phyloP scores from a whole-genome alignment of 2,888 invertebrate genomes.

The Caenorhabditis sp. region DNA sequence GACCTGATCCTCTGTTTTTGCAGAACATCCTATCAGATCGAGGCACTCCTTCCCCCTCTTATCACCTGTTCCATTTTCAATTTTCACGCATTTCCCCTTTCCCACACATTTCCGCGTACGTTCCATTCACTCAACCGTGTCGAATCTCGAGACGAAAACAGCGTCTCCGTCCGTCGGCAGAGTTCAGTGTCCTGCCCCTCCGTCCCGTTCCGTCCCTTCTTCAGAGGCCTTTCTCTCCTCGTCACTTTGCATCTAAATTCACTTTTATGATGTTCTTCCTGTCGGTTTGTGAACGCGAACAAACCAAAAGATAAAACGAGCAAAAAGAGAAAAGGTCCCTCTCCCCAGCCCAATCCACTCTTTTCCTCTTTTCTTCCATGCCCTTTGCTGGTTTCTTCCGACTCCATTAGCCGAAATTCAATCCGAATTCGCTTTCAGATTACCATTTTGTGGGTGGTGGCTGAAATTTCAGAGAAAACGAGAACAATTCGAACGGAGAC shows the following conservation, averaged over 20 bases:
- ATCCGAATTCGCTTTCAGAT: constrained; percentile 2
- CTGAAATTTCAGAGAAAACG: constrained; percentile 12
- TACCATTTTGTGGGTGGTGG: constrained; percentile 3
- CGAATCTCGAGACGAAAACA: constrained; percentile 21
- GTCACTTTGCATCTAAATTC: constrained; percentile 53
- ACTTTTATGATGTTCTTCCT: constrained; percentile 62
- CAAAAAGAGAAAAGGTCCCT: not conserved
- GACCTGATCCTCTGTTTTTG: not conserved
- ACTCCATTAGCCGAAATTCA: constrained; percentile 43
- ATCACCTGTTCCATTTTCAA: constrained; percentile 13
- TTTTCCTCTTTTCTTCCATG: not conserved
- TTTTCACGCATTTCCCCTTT: not conserved
- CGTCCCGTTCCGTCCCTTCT: no score
- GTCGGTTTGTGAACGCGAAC: constrained; percentile 45
- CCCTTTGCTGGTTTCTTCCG: not conserved
- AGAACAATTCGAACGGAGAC: not conserved
- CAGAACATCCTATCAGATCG: not conserved
- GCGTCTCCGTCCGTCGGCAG: constrained; percentile 11
- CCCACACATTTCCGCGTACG: no score
- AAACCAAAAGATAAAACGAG: constrained; percentile 22
- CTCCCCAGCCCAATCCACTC: not conserved
- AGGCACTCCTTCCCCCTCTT: not conserved
- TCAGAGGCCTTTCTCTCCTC: constrained; percentile 14
- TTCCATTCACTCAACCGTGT: constrained; percentile 15
- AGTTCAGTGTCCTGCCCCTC: constrained; percentile 32